Evolutionary conservation across 1,140 invertebrate species (phyloP).

Genomic region (Drosophila virilis): DNA sequence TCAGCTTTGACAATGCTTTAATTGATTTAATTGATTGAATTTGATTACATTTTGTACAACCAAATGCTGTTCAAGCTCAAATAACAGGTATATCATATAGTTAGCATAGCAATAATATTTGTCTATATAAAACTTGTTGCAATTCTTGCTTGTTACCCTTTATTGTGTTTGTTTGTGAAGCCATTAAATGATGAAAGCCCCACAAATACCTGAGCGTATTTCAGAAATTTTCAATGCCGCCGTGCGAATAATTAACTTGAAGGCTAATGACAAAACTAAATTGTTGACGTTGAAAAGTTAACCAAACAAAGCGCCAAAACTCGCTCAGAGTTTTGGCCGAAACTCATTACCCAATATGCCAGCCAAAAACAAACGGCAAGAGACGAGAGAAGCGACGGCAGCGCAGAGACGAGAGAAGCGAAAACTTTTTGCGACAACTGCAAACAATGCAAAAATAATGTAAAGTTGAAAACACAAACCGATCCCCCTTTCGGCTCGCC

Average conservation of each 20-base stretch:
- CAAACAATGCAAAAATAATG: conserved; percentile 58
- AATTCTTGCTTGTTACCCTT: neutral
- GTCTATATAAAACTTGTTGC: too few species aligned
- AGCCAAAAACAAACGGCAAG: neutral
- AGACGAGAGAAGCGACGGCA: neutral
- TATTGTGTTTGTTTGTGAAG: neutral
- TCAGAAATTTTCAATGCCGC: conserved; percentile 5
- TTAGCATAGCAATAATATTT: too few species aligned
- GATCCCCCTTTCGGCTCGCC: neutral
- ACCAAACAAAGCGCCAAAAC: conserved; percentile 31
- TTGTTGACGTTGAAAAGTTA: conserved; percentile 45
- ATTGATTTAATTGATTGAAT: too few species aligned
- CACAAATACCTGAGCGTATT: conserved; percentile 16
- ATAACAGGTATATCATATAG: too few species aligned
- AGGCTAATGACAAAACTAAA: conserved; percentile 49
- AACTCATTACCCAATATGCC: conserved; percentile 45
- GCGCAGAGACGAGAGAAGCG: neutral
- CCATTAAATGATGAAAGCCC: neutral
- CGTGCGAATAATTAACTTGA: conserved; percentile 55
- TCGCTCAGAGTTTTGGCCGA: neutral
- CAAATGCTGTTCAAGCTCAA: too few species aligned
- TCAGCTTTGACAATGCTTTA: too few species aligned
- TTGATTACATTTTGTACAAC: too few species aligned
- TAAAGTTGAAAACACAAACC: conserved; percentile 23
- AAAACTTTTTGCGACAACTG: conserved; percentile 31